Evolutionary conservation across 1,140 invertebrate species (phyloP).

Genomic region (Drosophila subobscura): DNA sequence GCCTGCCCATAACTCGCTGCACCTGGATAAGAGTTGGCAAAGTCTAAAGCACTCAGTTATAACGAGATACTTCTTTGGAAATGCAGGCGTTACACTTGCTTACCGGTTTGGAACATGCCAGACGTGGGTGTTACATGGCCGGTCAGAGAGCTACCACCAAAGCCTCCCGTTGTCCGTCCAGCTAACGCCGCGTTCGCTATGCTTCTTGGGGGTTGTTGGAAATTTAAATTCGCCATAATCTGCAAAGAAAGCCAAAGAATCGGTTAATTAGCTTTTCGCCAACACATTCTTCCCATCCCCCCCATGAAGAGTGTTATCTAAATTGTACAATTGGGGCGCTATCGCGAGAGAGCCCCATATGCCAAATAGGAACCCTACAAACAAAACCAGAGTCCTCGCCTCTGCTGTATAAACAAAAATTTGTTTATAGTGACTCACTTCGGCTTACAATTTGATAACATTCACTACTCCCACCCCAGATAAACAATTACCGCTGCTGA

Average conservation of each 20-base stretch:
- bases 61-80: slow-evolving; percentile 1
- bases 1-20: slow-evolving; percentile 84
- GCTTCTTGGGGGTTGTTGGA: slow-evolving; percentile 91
- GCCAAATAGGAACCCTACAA: no score
- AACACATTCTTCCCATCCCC: not conserved
- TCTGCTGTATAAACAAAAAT: no score
- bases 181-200: slow-evolving; percentile 88
- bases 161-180: slow-evolving; percentile 86
- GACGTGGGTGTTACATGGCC: slow-evolving; percentile 90
- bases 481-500: no score
- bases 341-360: no score
- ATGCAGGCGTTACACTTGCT: slow-evolving; percentile 16
- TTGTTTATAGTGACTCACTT: no score
- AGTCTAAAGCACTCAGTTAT: slow-evolving; percentile 37
- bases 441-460: no score
- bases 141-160: slow-evolving; percentile 85
- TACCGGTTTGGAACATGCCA: slow-evolving; percentile 86
- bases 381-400: no score
- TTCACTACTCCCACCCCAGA: no score
- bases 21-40: slow-evolving; percentile 70
- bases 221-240: slow-evolving; percentile 92
- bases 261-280: not conserved
- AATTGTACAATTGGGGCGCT: not conserved
- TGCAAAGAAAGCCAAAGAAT: slow-evolving; percentile 21
- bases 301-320: not conserved